A percentile compares a stretch with the other conserved stretches of the same genome.
These are phyloP conservation scores for Euproctis similis DNA, from an alignment of 2,888 invertebrate species.

Conservation along the genomic window DNA sequence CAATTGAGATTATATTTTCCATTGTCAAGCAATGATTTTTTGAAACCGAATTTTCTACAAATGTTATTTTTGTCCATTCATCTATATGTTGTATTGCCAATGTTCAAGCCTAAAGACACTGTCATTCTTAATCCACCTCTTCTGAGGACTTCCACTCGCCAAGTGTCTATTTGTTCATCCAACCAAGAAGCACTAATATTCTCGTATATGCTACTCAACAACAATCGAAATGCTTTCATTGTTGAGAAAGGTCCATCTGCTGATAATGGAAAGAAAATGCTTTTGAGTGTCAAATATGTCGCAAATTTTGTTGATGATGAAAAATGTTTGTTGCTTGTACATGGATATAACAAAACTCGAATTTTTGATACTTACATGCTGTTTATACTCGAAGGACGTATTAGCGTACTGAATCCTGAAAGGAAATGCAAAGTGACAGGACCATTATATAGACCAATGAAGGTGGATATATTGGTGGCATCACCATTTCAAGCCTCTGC, in stretches of 20 bases:
- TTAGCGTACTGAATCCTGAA: slow-evolving; percentile 44
- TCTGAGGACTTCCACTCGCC: slow-evolving; percentile 50
- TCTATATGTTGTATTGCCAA: slow-evolving; percentile 73
- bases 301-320: slow-evolving; percentile 54
- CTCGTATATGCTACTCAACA: slow-evolving; percentile 47
- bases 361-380: slow-evolving; percentile 62
- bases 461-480: slow-evolving; percentile 49
- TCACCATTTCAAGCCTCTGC: slow-evolving; percentile 46
- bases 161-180: slow-evolving; percentile 50
- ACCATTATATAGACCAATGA: slow-evolving; percentile 54
- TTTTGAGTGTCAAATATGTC: slow-evolving; percentile 48
- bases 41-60: slow-evolving; percentile 70
- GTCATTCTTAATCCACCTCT: slow-evolving; percentile 64
- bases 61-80: slow-evolving; percentile 76
- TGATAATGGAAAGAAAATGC: slow-evolving; percentile 55
- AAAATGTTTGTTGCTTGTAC: slow-evolving; percentile 48
- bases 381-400: slow-evolving; percentile 46
- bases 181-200: slow-evolving; percentile 56
- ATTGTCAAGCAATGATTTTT: slow-evolving; percentile 66
- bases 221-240: slow-evolving; percentile 43
- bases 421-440: slow-evolving; percentile 60
- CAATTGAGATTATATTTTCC: slow-evolving; percentile 72
- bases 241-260: slow-evolving; percentile 48
- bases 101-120: slow-evolving; percentile 58
- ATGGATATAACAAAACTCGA: slow-evolving; percentile 64